A percentile compares a stretch with the other conserved stretches of the same genome.
phyloP scores from a whole-genome alignment of 2,797 vertebrate genomes.

The Ptychobarbus kaznakovi region DNA sequence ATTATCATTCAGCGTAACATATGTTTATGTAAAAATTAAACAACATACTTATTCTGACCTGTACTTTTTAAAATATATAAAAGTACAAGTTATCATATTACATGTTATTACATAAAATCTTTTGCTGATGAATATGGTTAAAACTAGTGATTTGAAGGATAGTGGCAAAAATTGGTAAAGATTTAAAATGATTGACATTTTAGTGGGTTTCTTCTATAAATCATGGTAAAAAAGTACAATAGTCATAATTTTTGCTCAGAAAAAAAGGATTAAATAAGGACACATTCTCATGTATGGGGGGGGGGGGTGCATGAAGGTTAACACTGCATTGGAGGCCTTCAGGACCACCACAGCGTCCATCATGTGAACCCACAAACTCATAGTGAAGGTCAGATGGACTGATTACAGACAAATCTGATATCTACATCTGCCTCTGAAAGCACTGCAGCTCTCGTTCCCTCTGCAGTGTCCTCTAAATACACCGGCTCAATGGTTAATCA shows the following conservation, averaged over 20 bases:
- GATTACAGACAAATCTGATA: slow-evolving; percentile 27
- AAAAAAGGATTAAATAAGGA: no score
- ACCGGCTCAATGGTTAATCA: slow-evolving; percentile 32
- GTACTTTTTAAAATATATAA: background rate
- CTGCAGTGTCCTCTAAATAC: slow-evolving; percentile 37
- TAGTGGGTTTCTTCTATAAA: background rate
- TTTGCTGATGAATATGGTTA: background rate
- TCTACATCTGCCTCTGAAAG: background rate
- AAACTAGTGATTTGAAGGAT: background rate
- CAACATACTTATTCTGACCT: no score
- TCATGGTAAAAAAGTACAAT: background rate
- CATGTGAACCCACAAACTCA: background rate
- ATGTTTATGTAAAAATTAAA: no score
- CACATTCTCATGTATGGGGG: no score
- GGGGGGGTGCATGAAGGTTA: background rate
- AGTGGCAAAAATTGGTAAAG: background rate
- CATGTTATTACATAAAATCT: background rate
- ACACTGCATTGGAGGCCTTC: background rate
- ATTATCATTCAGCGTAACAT: background rate
- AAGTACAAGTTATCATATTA: background rate
- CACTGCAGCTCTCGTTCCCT: slow-evolving; percentile 21
- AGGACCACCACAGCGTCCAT: background rate
- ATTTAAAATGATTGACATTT: background rate
- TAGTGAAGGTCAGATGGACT: slow-evolving; percentile 25
- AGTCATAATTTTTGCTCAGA: background rate